Evolutionary conservation across 2,113 vertebrate genomes (phyloP).

Genomic region (Orycteropus afer): DNA sequence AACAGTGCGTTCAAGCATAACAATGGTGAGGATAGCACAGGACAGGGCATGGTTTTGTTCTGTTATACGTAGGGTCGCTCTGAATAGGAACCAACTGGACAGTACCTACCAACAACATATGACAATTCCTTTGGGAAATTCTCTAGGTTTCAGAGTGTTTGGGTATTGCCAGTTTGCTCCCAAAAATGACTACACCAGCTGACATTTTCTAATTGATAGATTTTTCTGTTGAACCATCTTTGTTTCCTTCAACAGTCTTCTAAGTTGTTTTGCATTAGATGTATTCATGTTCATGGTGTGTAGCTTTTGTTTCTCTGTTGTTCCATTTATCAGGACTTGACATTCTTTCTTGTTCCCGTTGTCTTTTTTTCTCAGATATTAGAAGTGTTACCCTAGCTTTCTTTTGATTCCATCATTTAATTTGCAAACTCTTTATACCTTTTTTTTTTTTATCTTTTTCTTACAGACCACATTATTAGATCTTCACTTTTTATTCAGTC

Average conservation of each 20-base stretch:
- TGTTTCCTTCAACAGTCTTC: conserved; percentile 13
- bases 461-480: neutral
- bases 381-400: neutral
- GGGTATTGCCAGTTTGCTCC: neutral
- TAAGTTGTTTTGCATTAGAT: neutral
- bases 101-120: no score
- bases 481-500: neutral
- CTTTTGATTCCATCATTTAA: conserved; percentile 6
- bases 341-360: neutral
- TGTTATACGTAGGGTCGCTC: no score
- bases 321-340: neutral
- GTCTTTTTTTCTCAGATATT: conserved; percentile 10
- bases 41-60: no score
- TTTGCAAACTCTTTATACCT: neutral
- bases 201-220: neutral
- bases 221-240: conserved; percentile 7
- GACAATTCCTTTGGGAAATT: no score
- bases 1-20: no score
- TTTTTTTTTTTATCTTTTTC: neutral
- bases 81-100: no score
- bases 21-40: no score
- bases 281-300: neutral
- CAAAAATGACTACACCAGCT: neutral
- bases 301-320: neutral
- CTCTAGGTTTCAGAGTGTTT: neutral